A percentile compares a stretch with the other conserved stretches of the same genome.
Evolutionary conservation across 2,797 vertebrate genomes (phyloP).

Genomic region (Brachyalestes nurse): DNA sequence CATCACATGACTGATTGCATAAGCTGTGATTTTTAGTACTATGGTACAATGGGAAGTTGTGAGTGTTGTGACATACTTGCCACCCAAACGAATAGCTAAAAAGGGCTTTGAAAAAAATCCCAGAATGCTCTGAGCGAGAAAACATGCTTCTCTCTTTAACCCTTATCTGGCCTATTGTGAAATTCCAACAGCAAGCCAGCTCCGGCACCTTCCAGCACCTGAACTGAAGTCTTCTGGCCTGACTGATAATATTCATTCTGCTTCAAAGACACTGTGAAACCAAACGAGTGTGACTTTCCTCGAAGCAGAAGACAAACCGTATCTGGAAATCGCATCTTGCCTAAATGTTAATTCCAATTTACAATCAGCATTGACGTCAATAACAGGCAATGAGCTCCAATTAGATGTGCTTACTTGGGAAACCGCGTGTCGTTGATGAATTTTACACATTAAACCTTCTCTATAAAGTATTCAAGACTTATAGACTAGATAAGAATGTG

Average conservation of each 20-base stretch:
- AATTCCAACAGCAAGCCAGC: background rate
- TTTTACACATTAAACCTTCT: too few species aligned
- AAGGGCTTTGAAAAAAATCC: background rate
- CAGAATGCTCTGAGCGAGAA: background rate
- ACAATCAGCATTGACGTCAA: background rate
- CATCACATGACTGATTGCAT: background rate
- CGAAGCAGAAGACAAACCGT: background rate
- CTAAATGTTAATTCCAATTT: slow-evolving; percentile 9
- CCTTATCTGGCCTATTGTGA: background rate
- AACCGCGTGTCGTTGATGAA: background rate
- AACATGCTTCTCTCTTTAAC: background rate
- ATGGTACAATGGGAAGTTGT: slow-evolving; percentile 1
- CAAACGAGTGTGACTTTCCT: background rate
- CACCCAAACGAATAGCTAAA: background rate
- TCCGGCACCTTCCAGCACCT: background rate
- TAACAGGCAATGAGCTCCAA: background rate
- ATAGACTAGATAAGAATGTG: too few species aligned
- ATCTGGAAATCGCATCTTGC: background rate
- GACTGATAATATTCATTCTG: background rate
- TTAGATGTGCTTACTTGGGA: background rate
- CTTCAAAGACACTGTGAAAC: background rate
- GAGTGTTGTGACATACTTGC: background rate
- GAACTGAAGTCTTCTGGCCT: background rate
- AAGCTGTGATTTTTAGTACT: background rate
- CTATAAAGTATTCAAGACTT: too few species aligned